phyloP scores from a whole-genome alignment of 2,888 invertebrate species.

The Rhamnusium bicolor region DNA sequence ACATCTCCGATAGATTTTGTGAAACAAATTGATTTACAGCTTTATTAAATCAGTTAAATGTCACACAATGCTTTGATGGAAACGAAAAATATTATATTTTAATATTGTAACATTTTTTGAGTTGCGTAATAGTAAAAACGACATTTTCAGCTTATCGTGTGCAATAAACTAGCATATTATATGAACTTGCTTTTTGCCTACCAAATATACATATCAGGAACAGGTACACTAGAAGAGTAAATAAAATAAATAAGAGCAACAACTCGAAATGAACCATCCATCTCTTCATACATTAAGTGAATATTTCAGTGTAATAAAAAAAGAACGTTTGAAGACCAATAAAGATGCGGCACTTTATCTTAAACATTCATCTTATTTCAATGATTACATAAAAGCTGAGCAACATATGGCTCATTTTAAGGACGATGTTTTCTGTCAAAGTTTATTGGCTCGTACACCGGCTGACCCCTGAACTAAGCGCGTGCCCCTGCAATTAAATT shows the following conservation, averaged over 20 bases:
- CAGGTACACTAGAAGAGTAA: neutral
- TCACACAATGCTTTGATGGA: too few species aligned
- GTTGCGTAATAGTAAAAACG: neutral
- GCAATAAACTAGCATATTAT: neutral
- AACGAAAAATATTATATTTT: too few species aligned
- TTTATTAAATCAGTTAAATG: constrained; percentile 55
- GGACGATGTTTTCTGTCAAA: constrained; percentile 45
- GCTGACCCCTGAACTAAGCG: constrained; percentile 55
- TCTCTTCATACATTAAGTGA: constrained; percentile 38
- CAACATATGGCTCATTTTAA: constrained; percentile 58
- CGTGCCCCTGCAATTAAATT: constrained; percentile 61
- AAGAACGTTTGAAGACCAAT: constrained; percentile 53
- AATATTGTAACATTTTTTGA: too few species aligned
- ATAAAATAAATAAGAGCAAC: neutral
- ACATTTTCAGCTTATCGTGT: neutral
- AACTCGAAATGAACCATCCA: constrained; percentile 19
- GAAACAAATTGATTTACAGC: too few species aligned
- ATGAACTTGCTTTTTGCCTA: neutral
- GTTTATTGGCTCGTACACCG: constrained; percentile 52
- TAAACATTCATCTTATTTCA: constrained; percentile 57
- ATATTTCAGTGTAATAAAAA: constrained; percentile 50
- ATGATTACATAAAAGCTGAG: constrained; percentile 59
- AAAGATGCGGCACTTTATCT: constrained; percentile 59
- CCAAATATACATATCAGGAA: neutral
- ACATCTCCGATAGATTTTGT: too few species aligned